A percentile compares a stretch with the other conserved stretches of the same genome.
Evolutionary conservation across 2,797 vertebrate species (phyloP).

Genomic region (Neosilurus mollespiculum): DNA sequence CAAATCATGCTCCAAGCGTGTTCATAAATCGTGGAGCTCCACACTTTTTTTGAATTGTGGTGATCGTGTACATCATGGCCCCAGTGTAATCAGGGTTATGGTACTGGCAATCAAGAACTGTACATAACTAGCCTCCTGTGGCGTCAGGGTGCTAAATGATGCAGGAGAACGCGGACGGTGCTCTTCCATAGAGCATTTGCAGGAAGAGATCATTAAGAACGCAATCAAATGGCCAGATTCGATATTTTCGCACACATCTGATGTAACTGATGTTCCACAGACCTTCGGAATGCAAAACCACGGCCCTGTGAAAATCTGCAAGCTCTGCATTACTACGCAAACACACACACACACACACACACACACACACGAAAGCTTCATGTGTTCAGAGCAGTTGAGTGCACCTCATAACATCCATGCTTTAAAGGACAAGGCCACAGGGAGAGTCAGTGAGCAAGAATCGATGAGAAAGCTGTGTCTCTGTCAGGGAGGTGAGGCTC

Average conservation of each 20-base stretch:
- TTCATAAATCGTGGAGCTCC: no score
- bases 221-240: not conserved
- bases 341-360: slow-evolving; percentile 29
- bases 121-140: slow-evolving; percentile 57
- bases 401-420: slow-evolving; percentile 60
- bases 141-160: slow-evolving; percentile 72
- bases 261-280: slow-evolving; percentile 22
- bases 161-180: slow-evolving; percentile 69
- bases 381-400: slow-evolving; percentile 30
- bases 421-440: slow-evolving; percentile 74
- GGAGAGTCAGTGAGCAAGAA: slow-evolving; percentile 73
- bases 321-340: slow-evolving; percentile 32
- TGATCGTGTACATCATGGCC: no score
- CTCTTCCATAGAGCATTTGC: slow-evolving; percentile 39
- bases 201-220: not conserved
- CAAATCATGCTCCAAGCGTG: no score
- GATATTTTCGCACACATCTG: slow-evolving; percentile 28
- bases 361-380: slow-evolving; percentile 28
- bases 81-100: not conserved
- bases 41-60: no score
- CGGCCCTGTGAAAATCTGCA: not conserved
- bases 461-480: slow-evolving; percentile 72
- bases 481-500: slow-evolving; percentile 57
- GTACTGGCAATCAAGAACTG: slow-evolving; percentile 51
- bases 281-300: slow-evolving; percentile 48